A percentile compares a stretch with the other conserved stretches of the same genome.
phyloP scores from a whole-genome alignment of 2,797 vertebrate genomes.

The Meda fulgida region DNA sequence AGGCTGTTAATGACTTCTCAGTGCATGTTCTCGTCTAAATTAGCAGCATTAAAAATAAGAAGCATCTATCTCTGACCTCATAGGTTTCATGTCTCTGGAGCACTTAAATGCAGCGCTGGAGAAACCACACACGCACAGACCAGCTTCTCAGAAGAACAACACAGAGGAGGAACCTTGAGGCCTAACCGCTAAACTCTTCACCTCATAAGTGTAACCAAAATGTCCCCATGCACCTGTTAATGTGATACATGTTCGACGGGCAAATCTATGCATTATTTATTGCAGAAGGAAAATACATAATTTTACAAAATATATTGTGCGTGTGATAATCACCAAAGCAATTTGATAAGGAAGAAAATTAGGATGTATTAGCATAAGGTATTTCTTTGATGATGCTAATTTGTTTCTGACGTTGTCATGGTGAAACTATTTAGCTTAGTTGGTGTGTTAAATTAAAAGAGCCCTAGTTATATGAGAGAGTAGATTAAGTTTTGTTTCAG shows the following conservation, averaged over 20 bases:
- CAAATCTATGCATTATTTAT: background rate
- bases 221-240: background rate
- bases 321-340: background rate
- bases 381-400: constrained; percentile 4
- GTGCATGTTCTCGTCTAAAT: constrained; percentile 56
- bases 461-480: background rate
- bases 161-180: background rate
- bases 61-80: constrained; percentile 40
- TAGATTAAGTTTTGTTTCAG: background rate
- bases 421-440: constrained; percentile 4
- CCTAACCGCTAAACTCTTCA: constrained; percentile 19
- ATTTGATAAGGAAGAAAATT: background rate
- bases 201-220: background rate
- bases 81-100: constrained; percentile 16
- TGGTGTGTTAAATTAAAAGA: background rate
- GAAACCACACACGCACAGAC: constrained; percentile 18
- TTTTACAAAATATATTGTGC: background rate
- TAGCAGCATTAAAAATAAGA: constrained; percentile 55
- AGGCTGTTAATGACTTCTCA: constrained; percentile 54
- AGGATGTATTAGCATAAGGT: background rate
- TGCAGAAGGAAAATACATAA: background rate
- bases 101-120: background rate
- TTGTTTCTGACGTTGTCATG: constrained; percentile 13
- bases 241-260: background rate
- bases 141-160: background rate